These are phyloP conservation scores for Xylocopa sonorina DNA, from an alignment of 1,140 invertebrate species.

Conservation along the genomic window DNA sequence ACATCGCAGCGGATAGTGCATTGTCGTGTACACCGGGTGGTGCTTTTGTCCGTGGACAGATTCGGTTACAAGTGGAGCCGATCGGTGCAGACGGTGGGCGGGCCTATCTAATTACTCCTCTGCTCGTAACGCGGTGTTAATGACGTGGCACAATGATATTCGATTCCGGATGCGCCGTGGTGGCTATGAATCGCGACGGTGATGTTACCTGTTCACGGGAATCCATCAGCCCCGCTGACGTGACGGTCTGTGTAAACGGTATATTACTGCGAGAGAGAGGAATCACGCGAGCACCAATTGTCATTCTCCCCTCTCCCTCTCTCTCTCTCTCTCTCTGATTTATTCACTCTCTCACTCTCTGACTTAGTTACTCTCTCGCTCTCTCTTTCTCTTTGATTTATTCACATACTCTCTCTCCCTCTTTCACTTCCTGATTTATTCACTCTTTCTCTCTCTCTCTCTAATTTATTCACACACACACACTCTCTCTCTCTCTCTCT, in stretches of 20 bases:
- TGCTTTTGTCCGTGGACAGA: conserved; percentile 47
- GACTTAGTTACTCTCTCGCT: too few species aligned
- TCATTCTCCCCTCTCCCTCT: background rate
- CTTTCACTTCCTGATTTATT: too few species aligned
- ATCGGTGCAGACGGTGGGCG: conserved; percentile 15
- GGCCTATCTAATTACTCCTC: conserved; percentile 42
- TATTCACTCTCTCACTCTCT: too few species aligned
- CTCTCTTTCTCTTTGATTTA: too few species aligned
- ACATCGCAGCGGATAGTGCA: too few species aligned
- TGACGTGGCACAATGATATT: conserved; percentile 40
- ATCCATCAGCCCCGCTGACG: conserved; percentile 14
- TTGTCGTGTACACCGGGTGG: conserved; percentile 48
- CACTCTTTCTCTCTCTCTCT: too few species aligned
- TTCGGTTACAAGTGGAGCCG: conserved; percentile 49
- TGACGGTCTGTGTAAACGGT: conserved; percentile 14
- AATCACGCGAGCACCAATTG: background rate
- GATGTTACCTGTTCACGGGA: background rate
- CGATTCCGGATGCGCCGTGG: conserved; percentile 25
- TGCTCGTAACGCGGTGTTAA: conserved; percentile 36
- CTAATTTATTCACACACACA: too few species aligned
- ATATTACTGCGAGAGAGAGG: background rate
- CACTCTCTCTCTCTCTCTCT: too few species aligned
- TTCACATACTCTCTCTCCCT: too few species aligned
- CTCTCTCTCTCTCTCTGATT: too few species aligned
- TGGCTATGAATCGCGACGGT: conserved; percentile 25